These are phyloP conservation scores for Drosophila picticornis DNA, from an alignment of 2,888 invertebrate genomes.

Conservation along the genomic window DNA sequence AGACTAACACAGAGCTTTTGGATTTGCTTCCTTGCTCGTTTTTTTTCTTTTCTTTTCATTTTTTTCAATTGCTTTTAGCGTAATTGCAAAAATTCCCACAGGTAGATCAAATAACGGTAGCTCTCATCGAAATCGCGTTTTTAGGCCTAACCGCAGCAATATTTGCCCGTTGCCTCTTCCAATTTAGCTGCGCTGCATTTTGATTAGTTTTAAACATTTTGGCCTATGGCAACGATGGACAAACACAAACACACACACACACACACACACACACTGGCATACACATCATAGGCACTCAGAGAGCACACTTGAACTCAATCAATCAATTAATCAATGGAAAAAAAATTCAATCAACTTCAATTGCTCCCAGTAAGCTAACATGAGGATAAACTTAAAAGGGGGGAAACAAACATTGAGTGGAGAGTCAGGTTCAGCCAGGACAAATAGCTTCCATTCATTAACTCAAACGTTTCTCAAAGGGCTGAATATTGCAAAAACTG, in stretches of 20 bases:
- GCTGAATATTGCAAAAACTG: conserved; percentile 66
- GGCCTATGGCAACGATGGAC: conserved; percentile 23
- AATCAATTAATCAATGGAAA: conserved; percentile 75
- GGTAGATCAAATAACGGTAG: conserved; percentile 60
- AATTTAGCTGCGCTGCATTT: conserved; percentile 70
- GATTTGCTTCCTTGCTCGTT: conserved; percentile 19
- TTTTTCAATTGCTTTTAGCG: conserved; percentile 80
- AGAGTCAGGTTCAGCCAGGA: conserved; percentile 25
- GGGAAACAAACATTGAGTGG: conserved; percentile 4
- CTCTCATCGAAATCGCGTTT: conserved; percentile 38
- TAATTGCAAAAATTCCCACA: conserved; percentile 80
- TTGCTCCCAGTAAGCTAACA: conserved; percentile 60
- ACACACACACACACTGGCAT: conserved; percentile 2
- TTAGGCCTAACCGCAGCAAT: conserved; percentile 65
- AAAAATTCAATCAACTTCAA: conserved; percentile 76
- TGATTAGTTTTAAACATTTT: conserved; percentile 76
- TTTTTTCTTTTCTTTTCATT: conserved; percentile 24
- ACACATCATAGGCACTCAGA: conserved; percentile 8
- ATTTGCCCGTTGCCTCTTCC: conserved; percentile 65
- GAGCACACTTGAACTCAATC: conserved; percentile 63
- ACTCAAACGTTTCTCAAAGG: conserved; percentile 59
- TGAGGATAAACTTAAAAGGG: conserved; percentile 32
- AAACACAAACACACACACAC: conserved; percentile 6
- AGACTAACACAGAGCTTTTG: conserved; percentile 36
- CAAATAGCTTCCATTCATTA: conserved; percentile 72